These are phyloP conservation scores for Drosophila mulleri DNA, from an alignment of 2,888 invertebrate species.

Conservation along the genomic window DNA sequence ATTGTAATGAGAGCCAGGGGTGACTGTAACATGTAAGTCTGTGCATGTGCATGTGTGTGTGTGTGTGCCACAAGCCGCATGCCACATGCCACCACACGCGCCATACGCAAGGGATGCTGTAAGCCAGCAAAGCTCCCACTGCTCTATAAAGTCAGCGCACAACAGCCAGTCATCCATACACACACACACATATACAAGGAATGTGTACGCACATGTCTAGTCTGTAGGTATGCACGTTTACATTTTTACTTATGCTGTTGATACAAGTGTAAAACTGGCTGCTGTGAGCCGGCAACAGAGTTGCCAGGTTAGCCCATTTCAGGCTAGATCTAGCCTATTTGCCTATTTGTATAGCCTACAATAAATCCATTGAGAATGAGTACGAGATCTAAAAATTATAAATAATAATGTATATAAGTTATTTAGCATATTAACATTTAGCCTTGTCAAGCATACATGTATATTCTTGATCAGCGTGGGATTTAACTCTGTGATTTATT, in stretches of 20 bases:
- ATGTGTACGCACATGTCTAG: neutral
- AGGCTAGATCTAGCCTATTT: too few relatives aligned
- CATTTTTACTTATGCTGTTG: neutral
- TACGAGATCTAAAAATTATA: too few relatives aligned
- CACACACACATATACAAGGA: neutral
- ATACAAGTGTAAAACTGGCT: constrained; percentile 15
- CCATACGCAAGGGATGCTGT: constrained; percentile 44
- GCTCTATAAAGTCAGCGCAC: neutral
- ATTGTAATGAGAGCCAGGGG: constrained; percentile 34
- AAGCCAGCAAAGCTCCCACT: constrained; percentile 18
- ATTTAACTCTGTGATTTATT: too few relatives aligned
- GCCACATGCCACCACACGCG: constrained; percentile 11
- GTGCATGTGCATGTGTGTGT: constrained; percentile 9
- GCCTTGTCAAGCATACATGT: too few relatives aligned
- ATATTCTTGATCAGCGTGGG: too few relatives aligned
- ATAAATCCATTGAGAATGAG: too few relatives aligned
- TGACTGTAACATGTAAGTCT: constrained; percentile 10
- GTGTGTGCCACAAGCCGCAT: neutral
- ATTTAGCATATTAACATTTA: too few relatives aligned
- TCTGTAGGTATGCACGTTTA: constrained; percentile 3
- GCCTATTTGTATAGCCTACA: too few relatives aligned
- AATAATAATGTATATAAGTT: too few relatives aligned
- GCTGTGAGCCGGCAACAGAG: constrained; percentile 1
- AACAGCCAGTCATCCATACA: neutral
- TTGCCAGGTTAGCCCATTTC: too few relatives aligned